Evolutionary conservation across 1,140 invertebrate genomes (phyloP).

Genomic region (Macrotrachela quadricornifera): DNA sequence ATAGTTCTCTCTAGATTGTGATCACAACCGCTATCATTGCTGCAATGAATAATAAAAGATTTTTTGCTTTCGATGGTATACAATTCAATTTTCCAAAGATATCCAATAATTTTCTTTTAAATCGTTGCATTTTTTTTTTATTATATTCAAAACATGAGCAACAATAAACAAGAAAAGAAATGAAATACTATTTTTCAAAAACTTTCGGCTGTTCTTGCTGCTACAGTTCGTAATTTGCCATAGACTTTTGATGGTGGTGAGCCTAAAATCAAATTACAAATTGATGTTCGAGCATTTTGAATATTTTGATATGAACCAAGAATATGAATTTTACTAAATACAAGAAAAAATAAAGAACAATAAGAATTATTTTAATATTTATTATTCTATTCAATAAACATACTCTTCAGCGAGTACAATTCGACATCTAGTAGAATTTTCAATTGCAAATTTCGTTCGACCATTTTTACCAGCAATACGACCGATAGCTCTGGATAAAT

Average conservation of each 20-base stretch:
- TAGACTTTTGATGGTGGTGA: constrained; percentile 85
- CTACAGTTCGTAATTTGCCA: constrained; percentile 65
- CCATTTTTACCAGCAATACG: constrained; percentile 88
- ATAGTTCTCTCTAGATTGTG: too few relatives aligned
- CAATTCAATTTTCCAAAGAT: too few relatives aligned
- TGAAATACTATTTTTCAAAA: constrained; percentile 38
- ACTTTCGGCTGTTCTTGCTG: constrained; percentile 52
- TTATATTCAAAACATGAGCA: too few relatives aligned
- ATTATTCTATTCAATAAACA: constrained; percentile 7
- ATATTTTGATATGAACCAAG: constrained; percentile 94
- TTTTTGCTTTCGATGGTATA: too few relatives aligned
- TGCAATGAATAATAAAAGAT: too few relatives aligned
- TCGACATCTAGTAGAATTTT: constrained; percentile 94
- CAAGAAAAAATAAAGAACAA: constrained; percentile 9
- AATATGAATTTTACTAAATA: constrained; percentile 74
- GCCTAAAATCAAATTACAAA: constrained; percentile 90
- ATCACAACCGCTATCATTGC: too few relatives aligned
- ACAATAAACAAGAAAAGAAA: too few relatives aligned
- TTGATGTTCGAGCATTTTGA: constrained; percentile 69
- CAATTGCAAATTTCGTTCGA: constrained; percentile 89
- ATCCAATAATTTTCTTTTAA: too few relatives aligned
- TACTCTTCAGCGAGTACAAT: constrained; percentile 76
- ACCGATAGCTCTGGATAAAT: constrained; percentile 79
- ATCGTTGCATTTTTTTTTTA: too few relatives aligned
- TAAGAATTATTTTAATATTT: not conserved